Evolutionary conservation across 53 echinoderm and acorn worm genomes (phyloP).

Genomic region (Actinopyga echinites): DNA sequence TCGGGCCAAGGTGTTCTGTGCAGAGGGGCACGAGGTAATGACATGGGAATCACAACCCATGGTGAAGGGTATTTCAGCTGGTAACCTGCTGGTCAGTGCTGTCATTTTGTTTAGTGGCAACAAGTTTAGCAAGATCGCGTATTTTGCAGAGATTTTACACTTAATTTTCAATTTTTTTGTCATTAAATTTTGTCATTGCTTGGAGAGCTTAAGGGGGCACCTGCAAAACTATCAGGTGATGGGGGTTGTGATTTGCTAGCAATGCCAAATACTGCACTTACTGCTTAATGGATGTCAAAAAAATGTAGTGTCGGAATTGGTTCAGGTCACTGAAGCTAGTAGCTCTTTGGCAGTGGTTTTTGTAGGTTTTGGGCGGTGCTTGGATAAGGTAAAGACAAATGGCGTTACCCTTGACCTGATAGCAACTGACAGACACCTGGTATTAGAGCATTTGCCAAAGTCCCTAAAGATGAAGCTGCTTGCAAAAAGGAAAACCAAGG

Average conservation of each 20-base stretch:
- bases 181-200: neutral
- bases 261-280: slow-evolving; percentile 45
- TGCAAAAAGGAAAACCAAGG: neutral
- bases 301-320: neutral
- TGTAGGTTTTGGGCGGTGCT: neutral
- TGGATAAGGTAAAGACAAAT: neutral
- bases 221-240: slow-evolving; percentile 34
- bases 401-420: neutral
- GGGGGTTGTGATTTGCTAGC: slow-evolving; percentile 50
- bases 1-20: neutral
- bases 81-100: slow-evolving; percentile 12
- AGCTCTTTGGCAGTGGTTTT: slow-evolving; percentile 46
- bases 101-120: slow-evolving; percentile 35
- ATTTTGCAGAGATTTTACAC: slow-evolving; percentile 11
- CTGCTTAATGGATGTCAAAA: slow-evolving; percentile 50
- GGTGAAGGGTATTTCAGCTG: neutral
- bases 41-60: slow-evolving; percentile 28
- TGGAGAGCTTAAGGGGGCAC: neutral
- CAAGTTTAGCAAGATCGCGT: neutral
- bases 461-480: slow-evolving; percentile 3
- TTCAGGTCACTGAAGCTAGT: slow-evolving; percentile 31
- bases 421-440: slow-evolving; percentile 18
- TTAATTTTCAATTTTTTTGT: neutral
- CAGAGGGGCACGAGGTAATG: neutral
- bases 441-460: slow-evolving; percentile 32